phyloP scores from a whole-genome alignment of 2,888 invertebrate species.

The Agelastica alni region DNA sequence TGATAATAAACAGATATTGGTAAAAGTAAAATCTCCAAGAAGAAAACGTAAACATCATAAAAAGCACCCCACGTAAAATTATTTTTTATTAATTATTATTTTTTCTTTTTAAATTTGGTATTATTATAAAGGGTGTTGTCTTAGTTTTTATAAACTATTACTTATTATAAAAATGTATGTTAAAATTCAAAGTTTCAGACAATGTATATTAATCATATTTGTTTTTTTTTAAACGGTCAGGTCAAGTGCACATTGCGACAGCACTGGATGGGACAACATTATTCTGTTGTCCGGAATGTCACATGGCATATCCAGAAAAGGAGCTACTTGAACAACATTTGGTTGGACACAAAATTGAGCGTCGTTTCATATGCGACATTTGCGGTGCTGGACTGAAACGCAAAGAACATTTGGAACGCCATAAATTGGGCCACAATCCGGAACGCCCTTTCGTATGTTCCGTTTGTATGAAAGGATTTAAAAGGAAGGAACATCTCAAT shows the following conservation, averaged over 20 bases:
- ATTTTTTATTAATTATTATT: too few species aligned
- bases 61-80: too few species aligned
- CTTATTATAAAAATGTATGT: too few species aligned
- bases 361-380: conserved; percentile 77
- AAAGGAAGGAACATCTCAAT: conserved; percentile 81
- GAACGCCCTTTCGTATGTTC: conserved; percentile 79
- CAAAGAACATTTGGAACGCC: conserved; percentile 77
- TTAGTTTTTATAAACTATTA: too few species aligned
- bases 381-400: conserved; percentile 78
- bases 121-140: too few species aligned
- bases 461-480: conserved; percentile 78
- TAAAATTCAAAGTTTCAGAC: too few species aligned
- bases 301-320: conserved; percentile 81
- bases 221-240: conserved; percentile 51
- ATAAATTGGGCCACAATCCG: conserved; percentile 79
- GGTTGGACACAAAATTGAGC: conserved; percentile 77
- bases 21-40: too few species aligned
- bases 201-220: too few species aligned
- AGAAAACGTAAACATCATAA: too few species aligned
- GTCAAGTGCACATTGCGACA: conserved; percentile 76
- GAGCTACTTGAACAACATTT: conserved; percentile 78
- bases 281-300: conserved; percentile 80
- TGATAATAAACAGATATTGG: too few species aligned
- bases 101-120: too few species aligned
- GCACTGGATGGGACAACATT: conserved; percentile 75